A percentile compares a stretch with the other conserved stretches of the same genome.
Evolutionary conservation across 2,888 invertebrate species (phyloP).

Genomic region (Tortrix viridana): DNA sequence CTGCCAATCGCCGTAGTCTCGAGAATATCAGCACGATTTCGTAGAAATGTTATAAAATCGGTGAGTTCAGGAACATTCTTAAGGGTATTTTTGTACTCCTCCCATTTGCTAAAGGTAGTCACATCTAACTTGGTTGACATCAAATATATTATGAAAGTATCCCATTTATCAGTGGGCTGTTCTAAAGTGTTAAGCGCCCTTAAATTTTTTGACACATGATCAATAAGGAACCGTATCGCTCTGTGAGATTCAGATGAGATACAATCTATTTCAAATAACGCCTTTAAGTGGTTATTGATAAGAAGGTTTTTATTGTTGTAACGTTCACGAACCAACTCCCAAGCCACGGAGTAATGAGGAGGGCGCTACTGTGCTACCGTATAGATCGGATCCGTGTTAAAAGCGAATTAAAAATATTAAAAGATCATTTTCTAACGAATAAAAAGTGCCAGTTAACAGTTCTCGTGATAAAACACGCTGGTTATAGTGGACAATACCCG

Average conservation of each 20-base stretch:
- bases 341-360: conserved; percentile 33
- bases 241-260: conserved; percentile 22
- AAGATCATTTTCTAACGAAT: no score
- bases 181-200: conserved; percentile 7
- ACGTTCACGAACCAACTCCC: conserved; percentile 28
- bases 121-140: conserved; percentile 8
- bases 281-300: no score
- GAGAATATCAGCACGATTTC: conserved; percentile 33
- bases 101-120: conserved; percentile 4
- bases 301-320: conserved; percentile 32
- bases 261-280: conserved; percentile 19
- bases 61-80: conserved; percentile 2
- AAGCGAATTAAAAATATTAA: no score
- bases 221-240: conserved; percentile 8
- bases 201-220: conserved; percentile 10
- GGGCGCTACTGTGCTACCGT: no score
- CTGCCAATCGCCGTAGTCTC: conserved; percentile 24
- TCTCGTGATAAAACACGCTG: no score
- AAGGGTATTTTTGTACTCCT: conserved; percentile 12
- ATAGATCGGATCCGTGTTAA: no score
- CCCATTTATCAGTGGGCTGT: conserved; percentile 13
- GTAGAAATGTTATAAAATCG: conserved; percentile 24
- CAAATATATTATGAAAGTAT: conserved; percentile 12
- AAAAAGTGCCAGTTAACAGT: no score
- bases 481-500: no score